A percentile compares a stretch with the other conserved stretches of the same genome.
These are phyloP conservation scores for Liparis tanakae DNA, from an alignment of 2,797 vertebrate genomes.

Conservation along the genomic window DNA sequence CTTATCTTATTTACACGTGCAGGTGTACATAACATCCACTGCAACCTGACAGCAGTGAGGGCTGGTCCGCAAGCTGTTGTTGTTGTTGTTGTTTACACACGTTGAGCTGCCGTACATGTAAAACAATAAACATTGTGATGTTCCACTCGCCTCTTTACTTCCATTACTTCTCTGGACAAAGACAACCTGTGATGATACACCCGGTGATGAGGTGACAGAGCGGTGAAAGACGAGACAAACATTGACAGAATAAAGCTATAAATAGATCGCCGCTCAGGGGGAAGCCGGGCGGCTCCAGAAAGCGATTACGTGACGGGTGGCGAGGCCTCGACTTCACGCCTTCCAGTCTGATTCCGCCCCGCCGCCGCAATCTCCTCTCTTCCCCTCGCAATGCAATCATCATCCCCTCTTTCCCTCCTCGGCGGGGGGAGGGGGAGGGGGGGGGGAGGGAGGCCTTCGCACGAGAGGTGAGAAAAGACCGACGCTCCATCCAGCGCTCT, in stretches of 20 bases:
- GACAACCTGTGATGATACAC: too few species aligned
- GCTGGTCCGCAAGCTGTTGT: too few species aligned
- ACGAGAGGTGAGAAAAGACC: conserved; percentile 10
- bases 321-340: conserved; percentile 26
- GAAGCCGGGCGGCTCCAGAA: conserved; percentile 23
- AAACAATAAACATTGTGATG: background rate
- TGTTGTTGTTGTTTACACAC: too few species aligned
- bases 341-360: conserved; percentile 43
- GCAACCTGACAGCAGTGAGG: too few species aligned
- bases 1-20: too few species aligned
- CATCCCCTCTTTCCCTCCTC: conserved; percentile 24
- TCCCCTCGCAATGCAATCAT: conserved; percentile 21
- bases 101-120: background rate
- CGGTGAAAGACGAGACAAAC: conserved; percentile 15
- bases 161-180: conserved; percentile 2
- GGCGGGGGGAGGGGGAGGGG: background rate
- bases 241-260: background rate
- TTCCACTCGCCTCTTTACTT: background rate
- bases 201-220: conserved; percentile 9
- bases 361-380: conserved; percentile 12
- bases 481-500: conserved; percentile 5
- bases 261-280: background rate
- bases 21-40: too few species aligned
- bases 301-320: conserved; percentile 47
- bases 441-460: background rate